These are phyloP conservation scores for Spongilla lacustris DNA, from an alignment of 37 sponge, comb jelly and placozoan genomes.

Conservation along the genomic window DNA sequence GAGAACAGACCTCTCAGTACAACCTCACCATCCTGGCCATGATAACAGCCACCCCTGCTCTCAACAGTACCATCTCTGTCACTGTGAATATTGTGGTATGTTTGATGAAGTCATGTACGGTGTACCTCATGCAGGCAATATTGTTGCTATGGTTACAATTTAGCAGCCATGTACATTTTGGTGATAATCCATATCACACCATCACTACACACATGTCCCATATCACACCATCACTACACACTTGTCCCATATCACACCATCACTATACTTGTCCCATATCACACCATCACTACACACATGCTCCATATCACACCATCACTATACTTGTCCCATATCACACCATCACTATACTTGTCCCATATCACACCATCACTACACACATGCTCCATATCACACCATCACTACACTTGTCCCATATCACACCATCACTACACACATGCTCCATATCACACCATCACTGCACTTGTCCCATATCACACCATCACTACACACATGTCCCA, in stretches of 20 bases:
- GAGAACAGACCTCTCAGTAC: slow-evolving; percentile 25
- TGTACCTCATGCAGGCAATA: not conserved
- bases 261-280: too few species aligned
- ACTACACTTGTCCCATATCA: not conserved
- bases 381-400: too few species aligned
- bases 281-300: not conserved
- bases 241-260: too few species aligned
- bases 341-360: not conserved
- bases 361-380: not conserved
- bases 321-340: not conserved
- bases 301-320: not conserved
- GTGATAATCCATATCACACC: too few species aligned
- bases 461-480: too few species aligned
- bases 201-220: too few species aligned
- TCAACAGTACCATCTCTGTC: not conserved
- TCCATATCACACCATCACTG: too few species aligned
- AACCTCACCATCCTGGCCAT: slow-evolving; percentile 13
- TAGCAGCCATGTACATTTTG: not conserved
- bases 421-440: not conserved
- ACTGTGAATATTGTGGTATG: slow-evolving; percentile 36
- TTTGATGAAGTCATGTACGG: too few species aligned
- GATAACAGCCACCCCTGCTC: slow-evolving; percentile 10
- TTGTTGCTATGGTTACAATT: not conserved
- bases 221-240: too few species aligned
- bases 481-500: too few species aligned